Percentiles rank a stretch among this genome's conserved stretches.
phyloP scores from a whole-genome alignment of 2,888 invertebrate genomes.

The Heliconius ethilla region DNA sequence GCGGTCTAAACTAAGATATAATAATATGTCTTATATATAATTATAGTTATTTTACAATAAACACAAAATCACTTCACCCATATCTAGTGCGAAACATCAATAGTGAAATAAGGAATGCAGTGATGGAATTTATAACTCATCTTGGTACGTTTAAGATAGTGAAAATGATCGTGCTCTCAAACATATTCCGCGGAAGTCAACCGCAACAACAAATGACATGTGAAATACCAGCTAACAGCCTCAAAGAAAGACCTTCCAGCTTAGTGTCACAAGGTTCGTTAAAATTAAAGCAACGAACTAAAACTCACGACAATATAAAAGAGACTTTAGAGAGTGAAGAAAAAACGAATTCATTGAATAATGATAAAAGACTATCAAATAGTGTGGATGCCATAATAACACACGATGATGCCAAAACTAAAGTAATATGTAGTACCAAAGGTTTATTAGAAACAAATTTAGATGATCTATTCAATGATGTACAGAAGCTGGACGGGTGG shows the following conservation, averaged over 20 bases:
- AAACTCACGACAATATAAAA: conserved; percentile 64
- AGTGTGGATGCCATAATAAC: conserved; percentile 72
- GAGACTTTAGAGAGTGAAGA: conserved; percentile 49
- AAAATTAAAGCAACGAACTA: conserved; percentile 68
- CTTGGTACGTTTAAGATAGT: conserved; percentile 73
- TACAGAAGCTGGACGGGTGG: conserved; percentile 65
- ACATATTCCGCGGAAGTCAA: conserved; percentile 73
- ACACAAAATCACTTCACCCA: conserved; percentile 64
- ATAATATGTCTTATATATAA: no score
- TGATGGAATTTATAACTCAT: conserved; percentile 79
- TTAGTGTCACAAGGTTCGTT: conserved; percentile 65
- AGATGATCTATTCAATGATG: conserved; percentile 75
- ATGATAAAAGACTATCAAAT: conserved; percentile 69
- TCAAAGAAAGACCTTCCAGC: conserved; percentile 53
- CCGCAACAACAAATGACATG: conserved; percentile 63
- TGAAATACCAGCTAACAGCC: conserved; percentile 49
- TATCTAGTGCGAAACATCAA: conserved; percentile 56
- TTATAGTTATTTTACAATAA: conserved; percentile 36
- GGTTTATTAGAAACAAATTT: conserved; percentile 80
- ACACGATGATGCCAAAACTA: conserved; percentile 69
- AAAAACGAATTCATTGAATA: conserved; percentile 56
- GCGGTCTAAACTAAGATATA: no score
- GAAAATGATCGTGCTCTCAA: conserved; percentile 79
- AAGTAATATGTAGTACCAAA: conserved; percentile 81
- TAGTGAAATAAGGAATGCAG: conserved; percentile 77